Evolutionary conservation across 2,797 vertebrate species (phyloP).

Genomic region (Sciurus vulgaris): DNA sequence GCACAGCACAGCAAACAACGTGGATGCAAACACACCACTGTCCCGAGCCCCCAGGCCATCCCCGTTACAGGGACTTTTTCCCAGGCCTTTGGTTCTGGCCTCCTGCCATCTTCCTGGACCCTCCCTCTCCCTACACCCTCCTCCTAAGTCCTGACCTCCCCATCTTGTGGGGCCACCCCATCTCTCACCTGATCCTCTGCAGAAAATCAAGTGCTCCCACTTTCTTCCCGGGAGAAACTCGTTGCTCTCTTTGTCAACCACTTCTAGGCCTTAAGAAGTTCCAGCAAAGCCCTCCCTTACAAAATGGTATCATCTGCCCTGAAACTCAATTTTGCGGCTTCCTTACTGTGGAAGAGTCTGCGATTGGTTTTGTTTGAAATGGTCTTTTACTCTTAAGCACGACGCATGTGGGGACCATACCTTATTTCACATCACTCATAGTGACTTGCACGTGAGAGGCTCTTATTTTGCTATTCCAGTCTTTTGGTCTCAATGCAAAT

Average conservation of each 20-base stretch:
- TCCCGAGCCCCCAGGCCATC: background rate
- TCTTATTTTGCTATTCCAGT: slow-evolving; percentile 10
- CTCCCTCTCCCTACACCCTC: background rate
- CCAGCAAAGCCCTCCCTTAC: background rate
- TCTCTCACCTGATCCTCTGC: background rate
- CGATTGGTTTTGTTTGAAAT: background rate
- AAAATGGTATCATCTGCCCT: background rate
- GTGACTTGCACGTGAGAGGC: background rate
- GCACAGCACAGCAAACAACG: background rate
- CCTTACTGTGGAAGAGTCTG: background rate
- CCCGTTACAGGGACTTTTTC: background rate
- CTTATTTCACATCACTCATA: background rate
- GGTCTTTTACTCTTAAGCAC: background rate
- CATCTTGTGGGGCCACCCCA: background rate
- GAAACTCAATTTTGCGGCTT: background rate
- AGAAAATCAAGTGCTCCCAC: background rate
- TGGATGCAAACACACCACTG: background rate
- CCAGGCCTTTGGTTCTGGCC: background rate
- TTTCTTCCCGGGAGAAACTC: background rate
- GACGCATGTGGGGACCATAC: background rate
- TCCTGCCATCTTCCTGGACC: background rate
- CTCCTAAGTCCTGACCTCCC: background rate
- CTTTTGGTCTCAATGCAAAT: background rate
- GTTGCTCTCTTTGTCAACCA: background rate
- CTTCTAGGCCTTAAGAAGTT: background rate